Evolutionary conservation across 2,113 vertebrate genomes (phyloP), one percentile per base, ranked within the genome.

Genomic region (Pica pica): DNA sequence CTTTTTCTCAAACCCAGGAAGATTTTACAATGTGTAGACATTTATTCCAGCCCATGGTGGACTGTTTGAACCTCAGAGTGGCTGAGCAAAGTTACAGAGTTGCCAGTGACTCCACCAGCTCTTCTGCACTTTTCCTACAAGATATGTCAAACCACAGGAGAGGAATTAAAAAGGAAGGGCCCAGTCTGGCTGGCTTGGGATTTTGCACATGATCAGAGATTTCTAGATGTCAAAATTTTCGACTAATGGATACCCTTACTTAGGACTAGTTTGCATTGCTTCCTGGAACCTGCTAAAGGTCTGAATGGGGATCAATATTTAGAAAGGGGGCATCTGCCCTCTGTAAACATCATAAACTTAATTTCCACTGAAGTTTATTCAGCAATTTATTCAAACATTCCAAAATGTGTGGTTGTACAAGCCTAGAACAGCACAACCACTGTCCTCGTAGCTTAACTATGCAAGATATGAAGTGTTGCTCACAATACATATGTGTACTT

Each of bases 401-500:
- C 17, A 63, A 83, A 65, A 55, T 19, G 6, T n/a, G 22, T 64
- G 16, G 8, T 65, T 80, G 42, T 30, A 83, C 6, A 61, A 20
- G 28, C 23, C 41, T 53, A 61, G 37, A 75, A 64, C 13, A 73
- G 20, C 37, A 16, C 41, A 84, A 59, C 4, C 20, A 24, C 47
- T 69, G 37, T 59, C 42, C 30, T 35, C n/a, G n/a, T 42, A 28
- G 28, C 18, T 16, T 64, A 69, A 50, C 49, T 73, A 6, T 23
- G 28, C 60, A n/a, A 22, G 42, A 37, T 42, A 33, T 7, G 44
- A 73, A 71, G 13, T 9, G 26, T 5, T 71, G 39, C 30, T 52
- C 23, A 47, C 16, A 41, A 23, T 35, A 35, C 5, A 4, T 50
- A 37, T 0, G 0, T 6, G 56, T 23, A 26, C 35, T 44, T 60